Evolutionary conservation across 2,113 vertebrate species (phyloP).

Genomic region (Trichomycterus rosablanca): DNA sequence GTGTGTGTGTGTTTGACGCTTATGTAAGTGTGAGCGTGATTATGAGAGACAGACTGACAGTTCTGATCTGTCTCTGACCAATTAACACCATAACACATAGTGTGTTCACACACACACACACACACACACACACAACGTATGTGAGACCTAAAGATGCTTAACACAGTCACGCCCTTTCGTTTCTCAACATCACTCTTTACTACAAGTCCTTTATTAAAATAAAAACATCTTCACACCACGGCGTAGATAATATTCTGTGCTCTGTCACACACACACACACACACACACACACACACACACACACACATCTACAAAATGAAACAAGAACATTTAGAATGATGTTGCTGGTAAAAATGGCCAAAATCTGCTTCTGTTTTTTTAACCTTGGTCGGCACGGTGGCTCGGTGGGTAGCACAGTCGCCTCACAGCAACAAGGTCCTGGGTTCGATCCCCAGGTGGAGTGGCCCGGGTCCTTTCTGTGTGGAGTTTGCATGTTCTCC

Average conservation of each 20-base stretch:
- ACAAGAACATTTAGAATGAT: too few species aligned
- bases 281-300: constrained; percentile 31
- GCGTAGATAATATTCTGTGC: background rate
- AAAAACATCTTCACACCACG: constrained; percentile 2
- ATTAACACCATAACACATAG: constrained; percentile 25
- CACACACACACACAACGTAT: constrained; percentile 1
- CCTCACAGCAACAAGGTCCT: too few species aligned
- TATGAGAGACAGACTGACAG: constrained; percentile 29
- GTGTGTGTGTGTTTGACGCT: constrained; percentile 2
- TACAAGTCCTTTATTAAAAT: constrained; percentile 4
- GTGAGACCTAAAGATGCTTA: background rate
- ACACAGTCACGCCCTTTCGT: background rate
- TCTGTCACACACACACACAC: constrained; percentile 1
- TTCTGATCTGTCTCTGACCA: constrained; percentile 19
- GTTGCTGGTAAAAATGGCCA: too few species aligned
- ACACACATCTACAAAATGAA: constrained; percentile 8
- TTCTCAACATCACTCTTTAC: background rate
- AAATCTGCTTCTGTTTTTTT: too few species aligned
- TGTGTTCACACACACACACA: too few species aligned
- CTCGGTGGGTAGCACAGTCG: too few species aligned
- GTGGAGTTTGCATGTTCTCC: too few species aligned
- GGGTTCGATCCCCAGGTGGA: too few species aligned
- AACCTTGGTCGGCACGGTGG: too few species aligned
- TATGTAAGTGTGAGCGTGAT: constrained; percentile 21
- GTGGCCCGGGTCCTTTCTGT: too few species aligned